Base-by-base conservation (phyloP, 2,888 invertebrate species). In the Abrostola tripartita region DNA sequence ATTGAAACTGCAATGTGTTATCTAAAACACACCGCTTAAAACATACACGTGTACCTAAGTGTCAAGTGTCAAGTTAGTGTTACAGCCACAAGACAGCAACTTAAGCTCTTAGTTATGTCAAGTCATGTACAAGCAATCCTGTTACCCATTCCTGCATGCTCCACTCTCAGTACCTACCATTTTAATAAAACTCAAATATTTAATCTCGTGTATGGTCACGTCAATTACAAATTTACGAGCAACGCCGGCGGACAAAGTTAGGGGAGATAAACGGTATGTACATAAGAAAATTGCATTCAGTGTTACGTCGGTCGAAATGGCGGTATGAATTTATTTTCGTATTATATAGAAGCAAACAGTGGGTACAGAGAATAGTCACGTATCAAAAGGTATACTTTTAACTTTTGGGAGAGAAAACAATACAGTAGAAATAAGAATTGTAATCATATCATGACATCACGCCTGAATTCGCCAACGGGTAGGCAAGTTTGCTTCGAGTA, bases 221-320 rank as follows among this genome's bases (percentile, higher is more conserved):
- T 66, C 67, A 71, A 77, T 80, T 70, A 77, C 54, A 52, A 77
- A 81, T 80, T 79, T 80, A 80, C 68, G 80, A 77, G 71, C 66
- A 51, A 53, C 57, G 54, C 81, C 76, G 44, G 54, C 53, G 74
- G 74, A 72, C 69, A 76, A 64, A 65, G 42, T 55, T 52, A 75
- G 79, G 80, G 78, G 80, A 77, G 75, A 72, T 73, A 75, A 59
- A 65, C 66, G 59, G 54, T 79, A 78, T 81, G 68, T 80, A 74
- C 81, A 61, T 52, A 69, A 71, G 75, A 64, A 79, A 81, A 80
- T 81, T 79, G 80, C 75, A 69, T 71, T 61, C 54, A 55, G 37
- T 59, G 38, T 77, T 44, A 60, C 52, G 40, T 47, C 55, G 63
- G 36, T 60, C 47, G 77, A 8, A 7, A 56, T 37, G 51, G 24